Conservation (phyloP, 1,140 invertebrate species). For the Plodia interpunctella region DNA sequence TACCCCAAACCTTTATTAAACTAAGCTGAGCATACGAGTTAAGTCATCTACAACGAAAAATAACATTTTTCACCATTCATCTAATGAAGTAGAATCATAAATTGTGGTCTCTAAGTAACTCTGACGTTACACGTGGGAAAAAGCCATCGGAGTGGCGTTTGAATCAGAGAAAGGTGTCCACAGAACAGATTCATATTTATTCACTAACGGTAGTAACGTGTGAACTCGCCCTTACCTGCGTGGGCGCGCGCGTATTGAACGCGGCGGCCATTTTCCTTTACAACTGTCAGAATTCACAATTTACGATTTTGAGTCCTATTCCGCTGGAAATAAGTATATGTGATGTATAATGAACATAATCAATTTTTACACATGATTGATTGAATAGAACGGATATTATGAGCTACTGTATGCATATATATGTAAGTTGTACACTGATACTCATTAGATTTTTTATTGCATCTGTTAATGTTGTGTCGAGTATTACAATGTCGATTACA, state of each 20-base stretch:
- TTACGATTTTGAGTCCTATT: neutral
- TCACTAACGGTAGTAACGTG: slow-evolving; percentile 10
- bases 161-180: slow-evolving; percentile 3
- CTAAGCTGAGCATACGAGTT: no score
- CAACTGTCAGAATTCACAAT: neutral
- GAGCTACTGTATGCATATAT: slow-evolving; percentile 1
- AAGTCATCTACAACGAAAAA: neutral
- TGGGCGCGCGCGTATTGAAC: neutral
- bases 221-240: slow-evolving; percentile 4
- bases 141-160: neutral
- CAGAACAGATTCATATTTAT: slow-evolving; percentile 10
- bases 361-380: slow-evolving; percentile 1
- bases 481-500: neutral
- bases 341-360: neutral
- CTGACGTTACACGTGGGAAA: slow-evolving; percentile 4
- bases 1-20: no score
- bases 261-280: slow-evolving; percentile 6
- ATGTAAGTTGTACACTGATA: neutral
- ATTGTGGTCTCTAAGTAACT: neutral
- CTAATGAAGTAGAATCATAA: slow-evolving; percentile 1
- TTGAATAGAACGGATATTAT: slow-evolving; percentile 1
- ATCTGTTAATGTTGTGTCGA: neutral
- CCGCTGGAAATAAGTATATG: neutral
- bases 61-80: neutral
- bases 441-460: slow-evolving; percentile 1